Conservation (phyloP, 2,797 vertebrate genomes). For the Aldrovandia affinis region DNA sequence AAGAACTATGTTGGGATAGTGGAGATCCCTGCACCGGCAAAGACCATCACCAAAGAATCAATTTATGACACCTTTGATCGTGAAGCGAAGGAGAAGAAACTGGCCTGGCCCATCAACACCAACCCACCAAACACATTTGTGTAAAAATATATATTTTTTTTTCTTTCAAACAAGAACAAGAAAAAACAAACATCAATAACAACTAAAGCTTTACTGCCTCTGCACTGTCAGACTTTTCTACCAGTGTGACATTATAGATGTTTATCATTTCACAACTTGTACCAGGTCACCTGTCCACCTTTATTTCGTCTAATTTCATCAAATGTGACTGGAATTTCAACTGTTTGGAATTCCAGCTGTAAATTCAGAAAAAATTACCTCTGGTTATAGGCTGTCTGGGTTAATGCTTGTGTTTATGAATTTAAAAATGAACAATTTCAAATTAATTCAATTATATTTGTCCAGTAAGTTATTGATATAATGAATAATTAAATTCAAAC, state of each 20-base stretch:
- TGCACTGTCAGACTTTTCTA: not conserved
- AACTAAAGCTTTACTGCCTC: conserved; percentile 2
- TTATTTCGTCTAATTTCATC: not conserved
- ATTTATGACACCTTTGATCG: conserved; percentile 86
- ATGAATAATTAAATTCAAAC: not conserved
- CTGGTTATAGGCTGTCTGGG: not conserved
- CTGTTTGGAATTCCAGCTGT: not conserved
- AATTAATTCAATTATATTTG: not conserved
- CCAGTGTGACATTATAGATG: not conserved
- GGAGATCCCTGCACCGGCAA: conserved; percentile 79
- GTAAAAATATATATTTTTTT: conserved; percentile 51
- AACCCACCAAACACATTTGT: conserved; percentile 94
- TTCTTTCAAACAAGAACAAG: not conserved
- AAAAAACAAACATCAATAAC: not conserved
- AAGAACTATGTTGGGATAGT: conserved; percentile 92
- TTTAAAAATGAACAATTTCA: not conserved
- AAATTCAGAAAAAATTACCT: not conserved
- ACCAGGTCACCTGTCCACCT: not conserved
- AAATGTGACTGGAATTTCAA: not conserved
- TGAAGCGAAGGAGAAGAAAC: conserved; percentile 88
- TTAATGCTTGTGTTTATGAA: not conserved
- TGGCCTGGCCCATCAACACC: conserved; percentile 90
- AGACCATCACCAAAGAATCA: conserved; percentile 80
- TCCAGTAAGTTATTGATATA: conserved; percentile 1
- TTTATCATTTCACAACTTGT: not conserved